Evolutionary conservation across 1,140 invertebrate genomes (phyloP).

Genomic region (Orussus abietinus): DNA sequence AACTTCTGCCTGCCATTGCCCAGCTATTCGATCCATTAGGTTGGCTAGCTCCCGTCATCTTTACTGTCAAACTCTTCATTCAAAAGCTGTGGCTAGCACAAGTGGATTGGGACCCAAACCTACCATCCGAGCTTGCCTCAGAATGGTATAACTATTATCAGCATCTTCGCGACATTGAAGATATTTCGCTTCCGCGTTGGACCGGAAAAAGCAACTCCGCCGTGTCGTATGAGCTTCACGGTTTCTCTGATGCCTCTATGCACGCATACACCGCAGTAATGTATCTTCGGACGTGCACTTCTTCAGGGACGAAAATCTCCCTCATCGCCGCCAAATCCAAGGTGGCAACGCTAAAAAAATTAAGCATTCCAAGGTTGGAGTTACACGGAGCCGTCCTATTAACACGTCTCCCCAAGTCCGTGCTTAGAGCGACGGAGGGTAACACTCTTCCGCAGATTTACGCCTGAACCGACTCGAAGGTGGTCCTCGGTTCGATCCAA

Average conservation of each 20-base stretch:
- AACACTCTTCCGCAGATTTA: too few relatives aligned
- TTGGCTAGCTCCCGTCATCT: neutral
- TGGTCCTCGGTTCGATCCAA: too few relatives aligned
- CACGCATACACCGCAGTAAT: too few relatives aligned
- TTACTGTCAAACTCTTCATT: conserved; percentile 1
- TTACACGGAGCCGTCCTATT: conserved; percentile 17
- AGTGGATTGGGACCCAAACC: neutral
- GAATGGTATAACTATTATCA: neutral
- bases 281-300: conserved; percentile 14
- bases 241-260: too few relatives aligned
- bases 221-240: too few relatives aligned
- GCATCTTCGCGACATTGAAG: neutral
- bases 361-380: conserved; percentile 24
- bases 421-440: too few relatives aligned
- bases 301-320: neutral
- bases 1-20: too few relatives aligned
- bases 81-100: neutral
- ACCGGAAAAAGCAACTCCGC: neutral
- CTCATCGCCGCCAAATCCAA: conserved; percentile 5
- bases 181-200: conserved; percentile 2
- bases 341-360: conserved; percentile 29
- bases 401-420: neutral
- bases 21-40: conserved; percentile 4
- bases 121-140: neutral
- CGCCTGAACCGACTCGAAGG: too few relatives aligned